These are phyloP conservation scores for Alcis repandata DNA, from an alignment of 2,888 invertebrate species.

Conservation along the genomic window DNA sequence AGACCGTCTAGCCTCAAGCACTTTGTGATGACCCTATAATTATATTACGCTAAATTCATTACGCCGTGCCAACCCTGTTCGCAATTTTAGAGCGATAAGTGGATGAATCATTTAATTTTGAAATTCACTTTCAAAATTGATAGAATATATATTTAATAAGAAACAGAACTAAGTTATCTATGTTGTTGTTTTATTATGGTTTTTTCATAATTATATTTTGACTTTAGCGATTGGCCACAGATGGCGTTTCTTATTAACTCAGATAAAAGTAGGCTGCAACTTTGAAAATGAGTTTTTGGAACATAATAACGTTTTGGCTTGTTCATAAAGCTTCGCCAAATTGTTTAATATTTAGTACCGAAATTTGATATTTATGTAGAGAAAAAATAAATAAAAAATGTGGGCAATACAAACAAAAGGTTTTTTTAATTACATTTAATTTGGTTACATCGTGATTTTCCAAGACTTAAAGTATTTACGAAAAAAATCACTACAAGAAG, in stretches of 20 bases:
- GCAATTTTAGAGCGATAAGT: conserved; percentile 32
- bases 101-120: conserved; percentile 27
- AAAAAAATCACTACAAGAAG: too few species aligned
- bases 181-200: background rate
- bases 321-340: background rate
- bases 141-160: background rate
- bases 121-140: background rate
- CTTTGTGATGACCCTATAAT: conserved; percentile 58
- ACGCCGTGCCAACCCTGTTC: conserved; percentile 33
- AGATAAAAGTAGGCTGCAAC: conserved; percentile 22
- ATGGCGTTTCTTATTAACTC: conserved; percentile 27
- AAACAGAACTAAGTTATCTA: background rate
- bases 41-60: conserved; percentile 57
- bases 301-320: conserved; percentile 11
- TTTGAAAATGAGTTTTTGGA: conserved; percentile 25
- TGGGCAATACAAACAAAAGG: background rate
- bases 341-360: background rate
- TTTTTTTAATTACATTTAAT: too few species aligned
- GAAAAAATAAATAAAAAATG: background rate
- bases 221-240: conserved; percentile 36
- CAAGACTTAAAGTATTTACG: too few species aligned
- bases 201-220: conserved; percentile 30
- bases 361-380: background rate
- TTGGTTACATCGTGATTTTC: too few species aligned
- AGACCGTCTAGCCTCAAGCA: conserved; percentile 51